A percentile compares a stretch with the other conserved stretches of the same genome.
Evolutionary conservation across 2,888 invertebrate genomes (phyloP).

Genomic region (Amiota minor): DNA sequence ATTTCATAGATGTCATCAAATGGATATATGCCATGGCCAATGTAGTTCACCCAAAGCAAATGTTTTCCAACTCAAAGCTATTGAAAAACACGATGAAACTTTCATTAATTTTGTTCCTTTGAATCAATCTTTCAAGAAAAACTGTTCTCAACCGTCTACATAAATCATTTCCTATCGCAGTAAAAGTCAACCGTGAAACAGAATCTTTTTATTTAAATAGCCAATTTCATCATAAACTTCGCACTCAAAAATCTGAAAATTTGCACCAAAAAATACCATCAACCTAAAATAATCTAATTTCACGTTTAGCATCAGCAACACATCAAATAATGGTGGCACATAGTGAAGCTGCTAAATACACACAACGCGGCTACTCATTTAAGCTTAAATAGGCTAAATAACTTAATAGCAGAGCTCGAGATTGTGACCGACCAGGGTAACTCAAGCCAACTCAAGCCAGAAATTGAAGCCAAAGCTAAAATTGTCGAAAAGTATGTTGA

Average conservation of each 20-base stretch:
- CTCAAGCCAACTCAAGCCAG: no score
- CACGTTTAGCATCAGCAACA: conserved; percentile 45
- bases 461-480: no score
- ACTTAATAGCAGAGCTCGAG: conserved; percentile 59
- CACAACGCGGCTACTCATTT: conserved; percentile 46
- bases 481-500: not conserved
- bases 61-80: no score
- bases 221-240: not conserved
- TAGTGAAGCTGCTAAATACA: not conserved
- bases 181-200: not conserved
- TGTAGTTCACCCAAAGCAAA: no score
- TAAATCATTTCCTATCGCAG: no score
- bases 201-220: conserved; percentile 8
- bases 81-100: no score
- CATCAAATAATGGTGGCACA: no score
- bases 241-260: conserved; percentile 18
- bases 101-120: no score
- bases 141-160: not conserved
- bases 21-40: no score
- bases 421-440: conserved; percentile 35
- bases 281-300: conserved; percentile 59
- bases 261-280: conserved; percentile 30
- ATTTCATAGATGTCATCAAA: no score
- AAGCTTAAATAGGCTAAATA: conserved; percentile 63
- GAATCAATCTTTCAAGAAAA: no score